Conservation (phyloP, 2,797 vertebrate genomes). For the Xiphorhynchus erythropygius region DNA sequence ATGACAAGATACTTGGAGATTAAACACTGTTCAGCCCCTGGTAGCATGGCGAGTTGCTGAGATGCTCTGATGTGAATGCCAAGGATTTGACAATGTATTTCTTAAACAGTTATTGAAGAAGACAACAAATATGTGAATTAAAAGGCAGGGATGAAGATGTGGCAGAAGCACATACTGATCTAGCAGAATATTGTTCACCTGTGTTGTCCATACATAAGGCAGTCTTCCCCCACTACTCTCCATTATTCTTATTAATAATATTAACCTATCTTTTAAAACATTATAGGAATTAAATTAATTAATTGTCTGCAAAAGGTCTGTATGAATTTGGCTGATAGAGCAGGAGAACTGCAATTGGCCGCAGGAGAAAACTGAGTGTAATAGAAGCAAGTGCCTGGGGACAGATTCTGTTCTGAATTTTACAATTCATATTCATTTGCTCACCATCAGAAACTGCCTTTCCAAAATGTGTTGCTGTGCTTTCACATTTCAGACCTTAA, state of each 20-base stretch:
- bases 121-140: not conserved
- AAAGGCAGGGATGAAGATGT: not conserved
- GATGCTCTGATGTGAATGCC: not conserved
- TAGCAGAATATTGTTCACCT: not conserved
- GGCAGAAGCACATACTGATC: not conserved
- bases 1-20: not conserved
- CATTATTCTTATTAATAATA: not conserved
- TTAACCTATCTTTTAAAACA: not conserved
- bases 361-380: not conserved
- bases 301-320: not conserved
- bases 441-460: not conserved
- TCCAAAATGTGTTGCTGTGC: not conserved
- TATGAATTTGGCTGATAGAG: not conserved
- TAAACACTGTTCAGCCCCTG: not conserved
- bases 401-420: not conserved
- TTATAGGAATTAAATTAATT: not conserved
- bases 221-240: rapidly evolving
- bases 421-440: not conserved
- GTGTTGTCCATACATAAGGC: not conserved
- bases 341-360: not conserved
- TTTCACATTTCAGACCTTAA: not conserved
- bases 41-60: not conserved
- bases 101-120: not conserved
- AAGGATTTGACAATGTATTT: not conserved
- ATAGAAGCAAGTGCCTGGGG: not conserved